Base-by-base conservation (phyloP, 2,888 invertebrate species). In the Mystacides longicornis region DNA sequence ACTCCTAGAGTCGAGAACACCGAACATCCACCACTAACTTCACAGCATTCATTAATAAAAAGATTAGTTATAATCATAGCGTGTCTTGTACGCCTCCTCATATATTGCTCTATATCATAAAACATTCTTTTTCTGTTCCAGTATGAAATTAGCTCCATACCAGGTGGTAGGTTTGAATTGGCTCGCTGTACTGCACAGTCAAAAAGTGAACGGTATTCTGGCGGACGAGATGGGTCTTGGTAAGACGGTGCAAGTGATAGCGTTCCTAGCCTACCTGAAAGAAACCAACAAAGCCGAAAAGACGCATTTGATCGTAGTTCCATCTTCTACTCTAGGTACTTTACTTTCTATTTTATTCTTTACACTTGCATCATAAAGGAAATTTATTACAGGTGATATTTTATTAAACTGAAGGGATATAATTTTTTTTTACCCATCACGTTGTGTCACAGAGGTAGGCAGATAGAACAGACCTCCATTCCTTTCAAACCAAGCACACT, bases 211-310 rank as follows among this genome's bases (percentile, higher is more conserved):
- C 66, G 94, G 94, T 0, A 96, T 98, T 65, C 75, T 98, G 60
- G 97, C 96, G 0, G 97, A 98, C 69, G 97, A 98, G 77, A 98
- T 98, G 97, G 94, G 94, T 0, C 75, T 95, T 2, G 94, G 94
- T 3, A 95, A 95, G 74, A 95, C 95, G 0, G 86, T 95, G 60
- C 94, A 95, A 70, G 87, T 93, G n/a, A 93, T 95, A 61, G 85
- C 94, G 0, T 94, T 94, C 71, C 77, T 95, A 1, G 89, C 93
- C 0, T 89, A 95, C 68, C 75, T 97, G 16, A 88, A 93, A 71
- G 90, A 95, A 67, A 82, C 83, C 0, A 83, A 83, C 0, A 81
- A 84, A 46, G 78, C 81, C 1, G 78, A 77, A 59, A 89, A 86
- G 11, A 92, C 94, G 0, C 95, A 96, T 75, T 76, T 98, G 52